A percentile compares a stretch with the other conserved stretches of the same genome.
These are phyloP conservation scores for Synergus laeviventris DNA, from an alignment of 2,888 invertebrate species.

Conservation along the genomic window DNA sequence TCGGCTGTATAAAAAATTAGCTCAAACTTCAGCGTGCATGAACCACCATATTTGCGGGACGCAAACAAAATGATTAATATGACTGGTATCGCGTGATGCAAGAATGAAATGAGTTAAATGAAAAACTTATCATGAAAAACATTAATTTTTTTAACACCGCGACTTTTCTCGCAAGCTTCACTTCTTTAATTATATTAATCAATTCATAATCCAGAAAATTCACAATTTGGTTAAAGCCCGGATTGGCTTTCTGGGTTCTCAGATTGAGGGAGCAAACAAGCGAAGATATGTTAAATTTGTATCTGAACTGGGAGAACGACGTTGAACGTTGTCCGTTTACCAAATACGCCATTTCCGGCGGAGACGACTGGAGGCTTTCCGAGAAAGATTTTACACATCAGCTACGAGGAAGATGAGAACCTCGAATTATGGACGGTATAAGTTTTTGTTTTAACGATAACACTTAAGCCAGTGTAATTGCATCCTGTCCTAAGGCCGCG, in stretches of 20 bases:
- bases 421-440: slow-evolving; percentile 63
- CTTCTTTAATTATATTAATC: not conserved
- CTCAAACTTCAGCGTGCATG: slow-evolving; percentile 39
- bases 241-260: too few relatives aligned
- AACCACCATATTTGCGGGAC: slow-evolving; percentile 31
- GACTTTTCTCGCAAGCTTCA: not conserved
- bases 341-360: slow-evolving; percentile 17
- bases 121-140: slow-evolving; percentile 32
- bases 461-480: slow-evolving; percentile 70
- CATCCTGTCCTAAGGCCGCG: slow-evolving; percentile 66
- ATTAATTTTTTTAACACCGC: slow-evolving; percentile 32
- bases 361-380: not conserved
- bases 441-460: slow-evolving; percentile 72
- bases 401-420: slow-evolving; percentile 60
- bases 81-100: slow-evolving; percentile 23
- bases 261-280: too few relatives aligned
- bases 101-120: slow-evolving; percentile 32
- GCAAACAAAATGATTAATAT: slow-evolving; percentile 35
- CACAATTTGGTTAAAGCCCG: too few relatives aligned
- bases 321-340: not conserved
- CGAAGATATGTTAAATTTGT: too few relatives aligned
- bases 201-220: too few relatives aligned
- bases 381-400: not conserved
- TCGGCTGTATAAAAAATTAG: slow-evolving; percentile 32
- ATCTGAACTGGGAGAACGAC: not conserved